Evolutionary conservation across 1,140 invertebrate species (phyloP), one percentile per base, ranked within the genome.

Genomic region (Pseudomyrmex flavicornis): DNA sequence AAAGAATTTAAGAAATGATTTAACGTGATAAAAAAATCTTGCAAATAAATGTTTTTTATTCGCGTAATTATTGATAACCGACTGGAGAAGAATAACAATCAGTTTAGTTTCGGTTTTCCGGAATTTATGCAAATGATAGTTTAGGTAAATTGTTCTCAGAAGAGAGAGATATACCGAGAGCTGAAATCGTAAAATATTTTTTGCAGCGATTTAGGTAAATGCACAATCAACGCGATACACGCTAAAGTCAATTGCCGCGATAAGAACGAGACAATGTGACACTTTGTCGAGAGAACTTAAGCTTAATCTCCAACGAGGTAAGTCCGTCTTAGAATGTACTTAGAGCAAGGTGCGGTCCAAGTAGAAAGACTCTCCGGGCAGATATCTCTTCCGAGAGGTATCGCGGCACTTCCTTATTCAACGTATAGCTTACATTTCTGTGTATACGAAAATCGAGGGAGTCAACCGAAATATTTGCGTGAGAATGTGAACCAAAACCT

Each of bases 281-380:
- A 82, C 70, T 82, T 82, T 54, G 79, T 52, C 70, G 70, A 20
- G 17, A 75, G 70, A 59, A 82, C 79, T 82, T 82, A 82, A 82
- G 79, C 70, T 75, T 82, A 82, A 82, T 82, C 79, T 82, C 10
- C 20, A 70, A 80, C 44, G 66, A n/a, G 58, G 58, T 73, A 75
- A 82, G 79, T 82, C 70, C 59, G 79, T 82, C 79, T 82, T 75
- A 75, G 70, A 74, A 50, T 70, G 66, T 72, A 72, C 76, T 80
- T 80, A 70, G 66, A 80, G 54, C 58, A 58, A 69, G 76, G 54
- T 76, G 59, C 20, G 54, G 46, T 50, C 44, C 54, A 70, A 79
- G 35, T 46, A 44, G 35, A 58, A 52, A 58, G 65, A 58, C 46
- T 72, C 66, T 22, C 54, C 65, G 52, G 48, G 44, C 26, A 17